Percentiles rank a stretch among this genome's conserved stretches.
These are phyloP conservation scores for Cyphomyrmex costatus DNA, from an alignment of 1,140 invertebrate genomes.

Conservation along the genomic window DNA sequence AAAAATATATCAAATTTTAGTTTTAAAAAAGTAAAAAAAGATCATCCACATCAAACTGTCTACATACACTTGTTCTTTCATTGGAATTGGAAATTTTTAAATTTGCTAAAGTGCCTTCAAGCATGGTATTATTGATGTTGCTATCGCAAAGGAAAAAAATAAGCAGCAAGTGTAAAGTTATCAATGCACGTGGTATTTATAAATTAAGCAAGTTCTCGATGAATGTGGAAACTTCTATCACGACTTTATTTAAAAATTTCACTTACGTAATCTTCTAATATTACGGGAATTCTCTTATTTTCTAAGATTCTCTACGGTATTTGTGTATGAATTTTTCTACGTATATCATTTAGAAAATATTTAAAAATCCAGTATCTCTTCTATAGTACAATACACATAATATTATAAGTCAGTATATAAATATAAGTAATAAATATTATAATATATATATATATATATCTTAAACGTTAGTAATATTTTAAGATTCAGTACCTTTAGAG, in stretches of 20 bases:
- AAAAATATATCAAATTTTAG: no score
- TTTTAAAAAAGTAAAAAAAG: no score
- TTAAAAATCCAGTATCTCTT: background rate
- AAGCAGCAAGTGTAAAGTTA: background rate
- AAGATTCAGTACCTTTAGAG: no score
- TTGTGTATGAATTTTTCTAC: background rate
- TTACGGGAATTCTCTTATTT: background rate
- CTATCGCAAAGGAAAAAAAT: background rate
- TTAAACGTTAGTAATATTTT: no score
- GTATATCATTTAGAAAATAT: background rate
- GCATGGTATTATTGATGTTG: background rate
- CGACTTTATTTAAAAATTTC: background rate
- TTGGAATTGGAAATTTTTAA: no score
- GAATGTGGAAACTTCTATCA: background rate
- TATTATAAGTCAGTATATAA: background rate
- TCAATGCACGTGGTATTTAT: background rate
- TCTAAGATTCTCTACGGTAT: background rate
- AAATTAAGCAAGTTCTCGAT: background rate
- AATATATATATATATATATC: no score
- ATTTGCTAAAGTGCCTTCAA: no score
- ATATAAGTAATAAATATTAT: no score
- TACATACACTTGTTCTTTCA: no score
- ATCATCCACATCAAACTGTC: no score
- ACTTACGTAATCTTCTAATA: background rate
- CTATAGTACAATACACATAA: background rate